A percentile compares a stretch with the other conserved stretches of the same genome.
Evolutionary conservation across 2,888 invertebrate species (phyloP).

Genomic region (Parochlus steinenii): DNA sequence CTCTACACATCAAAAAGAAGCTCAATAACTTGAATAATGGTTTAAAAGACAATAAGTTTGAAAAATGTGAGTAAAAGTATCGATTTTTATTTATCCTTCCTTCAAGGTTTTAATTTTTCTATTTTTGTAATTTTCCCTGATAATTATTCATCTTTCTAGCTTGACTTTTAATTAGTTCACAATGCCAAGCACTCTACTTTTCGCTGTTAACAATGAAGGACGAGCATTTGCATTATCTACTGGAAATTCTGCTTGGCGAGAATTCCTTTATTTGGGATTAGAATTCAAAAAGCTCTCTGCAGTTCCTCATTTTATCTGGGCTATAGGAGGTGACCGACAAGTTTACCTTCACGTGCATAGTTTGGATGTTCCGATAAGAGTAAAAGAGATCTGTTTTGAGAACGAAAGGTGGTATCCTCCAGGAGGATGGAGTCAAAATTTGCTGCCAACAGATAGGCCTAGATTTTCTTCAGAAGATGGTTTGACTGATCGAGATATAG

Average conservation of each 20-base stretch:
- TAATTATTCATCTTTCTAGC: no score
- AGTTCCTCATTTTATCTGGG: conserved; percentile 76
- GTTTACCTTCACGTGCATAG: conserved; percentile 83
- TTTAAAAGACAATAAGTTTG: no score
- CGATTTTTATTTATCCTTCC: no score
- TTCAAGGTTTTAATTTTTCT: no score
- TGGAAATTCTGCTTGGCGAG: conserved; percentile 67
- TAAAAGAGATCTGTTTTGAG: conserved; percentile 80
- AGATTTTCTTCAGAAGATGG: conserved; percentile 78
- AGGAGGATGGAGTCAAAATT: conserved; percentile 66
- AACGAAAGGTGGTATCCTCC: conserved; percentile 88
- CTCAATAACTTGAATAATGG: no score
- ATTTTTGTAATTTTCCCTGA: no score
- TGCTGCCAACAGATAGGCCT: conserved; percentile 77
- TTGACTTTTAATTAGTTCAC: no score
- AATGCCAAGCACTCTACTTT: conserved; percentile 61
- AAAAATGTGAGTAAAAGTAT: no score
- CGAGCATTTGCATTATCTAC: conserved; percentile 73
- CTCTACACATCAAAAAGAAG: no score
- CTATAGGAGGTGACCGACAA: conserved; percentile 83
- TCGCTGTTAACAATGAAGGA: conserved; percentile 76
- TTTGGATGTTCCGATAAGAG: conserved; percentile 75
- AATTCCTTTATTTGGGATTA: conserved; percentile 67
- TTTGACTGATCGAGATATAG: conserved; percentile 54
- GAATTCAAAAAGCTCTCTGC: conserved; percentile 81